phyloP scores from a whole-genome alignment of 2,888 invertebrate genomes.

The Diarsia brunnea region DNA sequence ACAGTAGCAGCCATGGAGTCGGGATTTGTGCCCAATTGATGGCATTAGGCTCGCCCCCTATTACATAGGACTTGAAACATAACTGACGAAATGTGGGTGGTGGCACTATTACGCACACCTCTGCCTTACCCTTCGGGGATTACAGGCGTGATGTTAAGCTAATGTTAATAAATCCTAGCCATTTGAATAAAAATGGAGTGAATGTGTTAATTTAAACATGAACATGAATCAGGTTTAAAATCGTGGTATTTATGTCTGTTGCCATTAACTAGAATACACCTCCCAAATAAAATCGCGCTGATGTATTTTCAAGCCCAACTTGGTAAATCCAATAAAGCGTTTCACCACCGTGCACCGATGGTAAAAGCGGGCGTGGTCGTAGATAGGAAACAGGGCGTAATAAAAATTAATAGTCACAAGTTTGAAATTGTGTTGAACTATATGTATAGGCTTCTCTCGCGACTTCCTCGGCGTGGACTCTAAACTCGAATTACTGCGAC shows the following conservation, averaged over 20 bases:
- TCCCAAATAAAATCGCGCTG: neutral
- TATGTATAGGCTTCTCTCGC: too few species aligned
- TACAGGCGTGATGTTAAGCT: too few species aligned
- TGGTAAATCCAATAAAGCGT: neutral
- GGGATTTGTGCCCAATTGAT: too few species aligned
- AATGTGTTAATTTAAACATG: slow-evolving; percentile 14
- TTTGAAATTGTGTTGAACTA: neutral
- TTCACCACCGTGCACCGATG: neutral
- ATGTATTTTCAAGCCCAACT: neutral
- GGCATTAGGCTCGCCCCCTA: too few species aligned
- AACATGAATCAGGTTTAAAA: slow-evolving; percentile 9
- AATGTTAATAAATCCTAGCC: neutral
- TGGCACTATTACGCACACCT: too few species aligned
- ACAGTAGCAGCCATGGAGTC: too few species aligned
- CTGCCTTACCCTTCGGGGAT: too few species aligned
- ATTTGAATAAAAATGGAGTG: slow-evolving; percentile 44
- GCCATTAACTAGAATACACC: neutral
- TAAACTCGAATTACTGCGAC: too few species aligned
- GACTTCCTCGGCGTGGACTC: too few species aligned
- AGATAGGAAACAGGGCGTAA: neutral
- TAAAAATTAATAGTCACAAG: neutral
- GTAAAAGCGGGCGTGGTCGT: neutral
- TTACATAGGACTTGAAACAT: too few species aligned
- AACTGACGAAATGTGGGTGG: too few species aligned
- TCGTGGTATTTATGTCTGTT: neutral